A percentile compares a stretch with the other conserved stretches of the same genome.
Evolutionary conservation across 1,140 invertebrate genomes (phyloP).

Genomic region (Temnothorax nylanderi): DNA sequence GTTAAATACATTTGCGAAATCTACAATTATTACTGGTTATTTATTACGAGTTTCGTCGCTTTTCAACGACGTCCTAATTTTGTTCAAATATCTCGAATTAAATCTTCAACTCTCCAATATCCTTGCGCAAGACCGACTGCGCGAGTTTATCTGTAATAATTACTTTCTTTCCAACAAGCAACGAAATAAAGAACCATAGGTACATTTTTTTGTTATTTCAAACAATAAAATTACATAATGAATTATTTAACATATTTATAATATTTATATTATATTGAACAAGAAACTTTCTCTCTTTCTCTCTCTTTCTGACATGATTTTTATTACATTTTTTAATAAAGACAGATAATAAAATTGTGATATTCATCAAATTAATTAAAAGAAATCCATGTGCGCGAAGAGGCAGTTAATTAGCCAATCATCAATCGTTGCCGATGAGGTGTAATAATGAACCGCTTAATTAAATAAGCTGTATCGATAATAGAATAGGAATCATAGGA

Average conservation of each 20-base stretch:
- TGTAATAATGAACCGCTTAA: slow-evolving; percentile 55
- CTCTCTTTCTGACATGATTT: slow-evolving; percentile 16
- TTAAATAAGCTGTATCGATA: slow-evolving; percentile 38
- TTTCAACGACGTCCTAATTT: slow-evolving; percentile 11
- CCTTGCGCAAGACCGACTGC: too few species aligned
- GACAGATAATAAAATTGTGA: slow-evolving; percentile 20
- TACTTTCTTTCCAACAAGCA: neutral
- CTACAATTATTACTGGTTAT: slow-evolving; percentile 10
- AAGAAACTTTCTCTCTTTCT: neutral
- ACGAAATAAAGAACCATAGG: neutral
- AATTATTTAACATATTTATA: neutral
- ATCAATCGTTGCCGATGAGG: slow-evolving; percentile 26
- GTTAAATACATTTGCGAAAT: slow-evolving; percentile 23
- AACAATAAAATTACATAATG: neutral
- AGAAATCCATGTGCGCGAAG: neutral
- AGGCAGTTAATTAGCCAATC: slow-evolving; percentile 38
- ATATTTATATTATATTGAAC: neutral
- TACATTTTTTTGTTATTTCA: neutral
- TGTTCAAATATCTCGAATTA: slow-evolving; percentile 6
- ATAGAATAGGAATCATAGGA: neutral
- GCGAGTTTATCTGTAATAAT: neutral
- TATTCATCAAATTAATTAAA: slow-evolving; percentile 25
- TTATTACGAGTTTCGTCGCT: neutral
- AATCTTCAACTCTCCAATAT: neutral
- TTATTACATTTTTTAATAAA: slow-evolving; percentile 60